Percentiles rank a stretch among this genome's conserved stretches.
These are phyloP conservation scores for Pantherophis vulpinus DNA, from an alignment of 2,797 vertebrate species.

Conservation along the genomic window DNA sequence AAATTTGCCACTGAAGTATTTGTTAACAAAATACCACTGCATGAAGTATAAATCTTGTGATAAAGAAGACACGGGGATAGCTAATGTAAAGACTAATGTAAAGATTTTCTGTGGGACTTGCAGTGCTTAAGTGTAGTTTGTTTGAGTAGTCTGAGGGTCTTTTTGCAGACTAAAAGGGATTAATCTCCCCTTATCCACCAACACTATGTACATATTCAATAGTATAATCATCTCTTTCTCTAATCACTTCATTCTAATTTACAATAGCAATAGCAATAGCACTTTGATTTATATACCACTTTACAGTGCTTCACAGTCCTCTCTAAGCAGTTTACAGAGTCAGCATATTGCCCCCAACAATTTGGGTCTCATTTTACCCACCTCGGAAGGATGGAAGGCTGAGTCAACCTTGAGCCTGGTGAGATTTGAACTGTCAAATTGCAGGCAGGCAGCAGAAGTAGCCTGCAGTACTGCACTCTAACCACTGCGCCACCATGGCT, in stretches of 20 bases:
- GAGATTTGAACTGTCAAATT: no score
- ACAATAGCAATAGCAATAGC: conserved; percentile 71
- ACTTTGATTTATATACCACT: no score
- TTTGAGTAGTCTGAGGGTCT: conserved; percentile 90
- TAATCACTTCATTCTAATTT: conserved; percentile 83
- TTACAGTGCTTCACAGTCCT: no score
- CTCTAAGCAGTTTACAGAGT: no score
- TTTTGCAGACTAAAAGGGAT: conserved; percentile 97
- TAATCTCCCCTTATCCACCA: conserved; percentile 90
- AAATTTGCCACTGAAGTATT: neutral
- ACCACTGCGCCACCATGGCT: conserved; percentile 52
- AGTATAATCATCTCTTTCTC: conserved; percentile 76
- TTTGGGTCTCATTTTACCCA: no score
- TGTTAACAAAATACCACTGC: neutral
- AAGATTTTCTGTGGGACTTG: conserved; percentile 89
- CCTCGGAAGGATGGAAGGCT: no score
- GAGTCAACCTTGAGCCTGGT: no score
- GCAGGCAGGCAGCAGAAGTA: no score
- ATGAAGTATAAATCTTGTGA: conserved; percentile 67
- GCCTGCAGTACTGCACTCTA: no score
- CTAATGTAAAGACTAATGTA: conserved; percentile 93
- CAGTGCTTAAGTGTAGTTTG: conserved; percentile 92
- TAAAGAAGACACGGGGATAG: conserved; percentile 92
- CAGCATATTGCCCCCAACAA: no score
- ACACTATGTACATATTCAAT: conserved; percentile 83